Percentiles rank a stretch among this genome's conserved stretches.
Conservation (phyloP, 1,140 invertebrate genomes). For the Hesperophylax magnus region DNA sequence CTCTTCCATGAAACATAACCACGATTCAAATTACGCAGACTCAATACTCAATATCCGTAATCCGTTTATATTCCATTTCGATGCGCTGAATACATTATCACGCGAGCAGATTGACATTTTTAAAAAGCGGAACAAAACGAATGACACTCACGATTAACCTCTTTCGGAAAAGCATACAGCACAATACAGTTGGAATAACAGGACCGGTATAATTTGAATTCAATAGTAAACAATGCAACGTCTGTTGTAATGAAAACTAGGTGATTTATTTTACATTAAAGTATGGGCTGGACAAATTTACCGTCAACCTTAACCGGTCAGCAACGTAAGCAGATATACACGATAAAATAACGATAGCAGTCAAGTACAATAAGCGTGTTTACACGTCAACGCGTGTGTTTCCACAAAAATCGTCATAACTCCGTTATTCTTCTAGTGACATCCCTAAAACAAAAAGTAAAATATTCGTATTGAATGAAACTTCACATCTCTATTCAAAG, state of each 20-base stretch:
- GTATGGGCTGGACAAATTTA: conserved; percentile 17
- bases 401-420: too few species aligned
- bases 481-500: too few species aligned
- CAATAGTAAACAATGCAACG: conserved; percentile 12
- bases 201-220: background rate
- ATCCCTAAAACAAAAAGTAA: too few species aligned
- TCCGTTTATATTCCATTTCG: too few species aligned
- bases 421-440: too few species aligned
- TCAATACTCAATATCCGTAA: too few species aligned
- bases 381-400: too few species aligned
- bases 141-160: background rate
- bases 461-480: too few species aligned
- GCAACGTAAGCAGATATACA: too few species aligned
- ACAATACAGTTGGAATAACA: conserved; percentile 21
- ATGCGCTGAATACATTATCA: background rate
- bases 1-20: background rate
- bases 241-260: conserved; percentile 10
- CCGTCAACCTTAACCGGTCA: conserved; percentile 26
- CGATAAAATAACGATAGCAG: too few species aligned
- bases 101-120: background rate
- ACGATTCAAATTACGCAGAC: background rate
- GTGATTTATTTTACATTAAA: conserved; percentile 14
- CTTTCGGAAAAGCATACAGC: background rate
- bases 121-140: background rate
- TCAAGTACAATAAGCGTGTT: too few species aligned